Conservation (phyloP, 2,888 invertebrate species). For the Scaptomyza caliginosa region DNA sequence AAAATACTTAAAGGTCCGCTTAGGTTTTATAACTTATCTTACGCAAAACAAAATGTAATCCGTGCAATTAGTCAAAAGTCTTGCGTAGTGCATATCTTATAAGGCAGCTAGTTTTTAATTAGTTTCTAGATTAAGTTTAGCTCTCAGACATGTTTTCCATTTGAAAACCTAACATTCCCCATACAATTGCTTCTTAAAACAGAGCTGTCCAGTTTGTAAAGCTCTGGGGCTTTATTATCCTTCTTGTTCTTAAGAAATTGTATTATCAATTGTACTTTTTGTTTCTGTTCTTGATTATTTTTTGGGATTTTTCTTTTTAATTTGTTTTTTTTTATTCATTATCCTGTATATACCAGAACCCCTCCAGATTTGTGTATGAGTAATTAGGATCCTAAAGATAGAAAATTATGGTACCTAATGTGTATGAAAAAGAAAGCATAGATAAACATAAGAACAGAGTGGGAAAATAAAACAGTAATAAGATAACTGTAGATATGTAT, state of each 20-base stretch:
- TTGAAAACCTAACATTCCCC: conserved; percentile 17
- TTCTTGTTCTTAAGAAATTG: conserved; percentile 17
- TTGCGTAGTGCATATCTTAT: conserved; percentile 64
- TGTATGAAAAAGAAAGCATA: conserved; percentile 50
- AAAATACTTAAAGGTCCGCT: conserved; percentile 33
- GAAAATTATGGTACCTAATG: conserved; percentile 71
- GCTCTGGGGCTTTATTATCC: conserved; percentile 5
- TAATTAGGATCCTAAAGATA: conserved; percentile 64
- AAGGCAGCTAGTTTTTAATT: conserved; percentile 52
- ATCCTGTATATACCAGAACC: conserved; percentile 69
- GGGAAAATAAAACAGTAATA: conserved; percentile 29
- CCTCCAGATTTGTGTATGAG: conserved; percentile 29
- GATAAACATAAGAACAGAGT: conserved; percentile 21
- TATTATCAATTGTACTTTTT: neutral
- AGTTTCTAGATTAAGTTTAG: conserved; percentile 50
- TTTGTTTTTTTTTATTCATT: conserved; percentile 18
- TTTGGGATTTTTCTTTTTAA: neutral
- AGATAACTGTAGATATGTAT: conserved; percentile 73
- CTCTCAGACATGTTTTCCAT: conserved; percentile 21
- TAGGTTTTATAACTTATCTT: conserved; percentile 47
- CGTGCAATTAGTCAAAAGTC: conserved; percentile 77
- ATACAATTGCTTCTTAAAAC: neutral
- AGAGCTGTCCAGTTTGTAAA: conserved; percentile 11
- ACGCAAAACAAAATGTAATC: conserved; percentile 47
- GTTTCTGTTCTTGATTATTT: conserved; percentile 2